These are phyloP conservation scores for Scortum barcoo DNA, from an alignment of 2,113 vertebrate species.

Conservation along the genomic window DNA sequence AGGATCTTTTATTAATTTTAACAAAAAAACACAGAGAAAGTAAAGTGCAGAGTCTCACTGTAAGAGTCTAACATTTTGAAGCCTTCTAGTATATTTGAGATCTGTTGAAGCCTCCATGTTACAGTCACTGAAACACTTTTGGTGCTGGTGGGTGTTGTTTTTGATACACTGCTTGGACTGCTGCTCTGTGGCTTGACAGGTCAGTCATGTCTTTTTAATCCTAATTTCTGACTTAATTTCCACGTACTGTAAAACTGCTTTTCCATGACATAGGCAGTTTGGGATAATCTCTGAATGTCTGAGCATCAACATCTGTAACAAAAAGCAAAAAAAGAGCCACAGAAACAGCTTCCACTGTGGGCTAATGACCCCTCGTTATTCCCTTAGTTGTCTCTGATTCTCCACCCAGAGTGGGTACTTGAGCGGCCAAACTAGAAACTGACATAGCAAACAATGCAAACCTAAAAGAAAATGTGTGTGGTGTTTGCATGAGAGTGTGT, in stretches of 20 bases:
- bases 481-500: constrained; percentile 59
- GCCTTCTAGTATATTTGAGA: constrained; percentile 1
- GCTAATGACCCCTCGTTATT: background rate
- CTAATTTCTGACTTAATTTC: background rate
- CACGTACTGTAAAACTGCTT: background rate
- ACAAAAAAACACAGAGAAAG: background rate
- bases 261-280: background rate
- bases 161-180: background rate
- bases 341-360: background rate
- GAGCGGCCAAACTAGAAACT: constrained; percentile 76
- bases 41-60: background rate
- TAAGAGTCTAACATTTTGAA: background rate
- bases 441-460: constrained; percentile 73
- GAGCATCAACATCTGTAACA: background rate
- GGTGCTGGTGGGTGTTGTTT: constrained; percentile 31
- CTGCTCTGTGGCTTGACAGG: constrained; percentile 10
- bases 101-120: constrained; percentile 2
- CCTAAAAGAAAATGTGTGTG: constrained; percentile 48
- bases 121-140: constrained; percentile 13
- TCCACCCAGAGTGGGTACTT: constrained; percentile 43
- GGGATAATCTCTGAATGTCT: background rate
- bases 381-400: constrained; percentile 19
- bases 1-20: constrained; percentile 7
- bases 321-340: constrained; percentile 6
- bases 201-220: constrained; percentile 17